Evolutionary conservation across 2,888 invertebrate genomes (phyloP).

Genomic region (Conistra vaccinii): DNA sequence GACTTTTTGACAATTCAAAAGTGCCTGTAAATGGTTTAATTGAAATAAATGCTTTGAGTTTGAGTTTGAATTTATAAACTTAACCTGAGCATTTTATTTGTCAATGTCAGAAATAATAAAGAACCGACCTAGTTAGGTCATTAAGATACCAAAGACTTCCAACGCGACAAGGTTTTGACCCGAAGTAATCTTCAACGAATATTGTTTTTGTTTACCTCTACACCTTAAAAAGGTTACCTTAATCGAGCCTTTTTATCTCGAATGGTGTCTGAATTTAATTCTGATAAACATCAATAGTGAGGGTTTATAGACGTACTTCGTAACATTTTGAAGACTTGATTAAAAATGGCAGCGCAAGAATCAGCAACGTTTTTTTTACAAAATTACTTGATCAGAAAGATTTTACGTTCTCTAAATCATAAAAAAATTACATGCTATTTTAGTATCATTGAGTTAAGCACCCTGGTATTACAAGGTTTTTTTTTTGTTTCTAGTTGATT

Average conservation of each 20-base stretch:
- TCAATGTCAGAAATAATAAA: neutral
- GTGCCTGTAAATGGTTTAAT: too few species aligned
- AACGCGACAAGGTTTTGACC: neutral
- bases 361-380: neutral
- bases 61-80: neutral
- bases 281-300: conserved; percentile 11
- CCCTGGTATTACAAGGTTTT: too few species aligned
- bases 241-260: conserved; percentile 13
- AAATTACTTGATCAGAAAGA: neutral
- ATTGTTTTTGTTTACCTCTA: neutral
- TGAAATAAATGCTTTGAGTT: too few species aligned
- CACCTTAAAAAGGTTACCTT: conserved; percentile 17
- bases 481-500: too few species aligned
- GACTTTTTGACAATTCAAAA: too few species aligned
- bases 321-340: neutral
- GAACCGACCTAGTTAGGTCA: neutral
- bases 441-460: too few species aligned
- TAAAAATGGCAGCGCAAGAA: neutral
- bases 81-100: neutral
- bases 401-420: too few species aligned
- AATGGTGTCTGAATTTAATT: neutral
- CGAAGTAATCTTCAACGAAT: neutral
- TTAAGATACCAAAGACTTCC: neutral
- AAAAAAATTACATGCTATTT: too few species aligned
- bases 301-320: neutral